These are phyloP conservation scores for Pantelozetes paolii DNA, from an alignment of 2,888 invertebrate species.

Conservation along the genomic window DNA sequence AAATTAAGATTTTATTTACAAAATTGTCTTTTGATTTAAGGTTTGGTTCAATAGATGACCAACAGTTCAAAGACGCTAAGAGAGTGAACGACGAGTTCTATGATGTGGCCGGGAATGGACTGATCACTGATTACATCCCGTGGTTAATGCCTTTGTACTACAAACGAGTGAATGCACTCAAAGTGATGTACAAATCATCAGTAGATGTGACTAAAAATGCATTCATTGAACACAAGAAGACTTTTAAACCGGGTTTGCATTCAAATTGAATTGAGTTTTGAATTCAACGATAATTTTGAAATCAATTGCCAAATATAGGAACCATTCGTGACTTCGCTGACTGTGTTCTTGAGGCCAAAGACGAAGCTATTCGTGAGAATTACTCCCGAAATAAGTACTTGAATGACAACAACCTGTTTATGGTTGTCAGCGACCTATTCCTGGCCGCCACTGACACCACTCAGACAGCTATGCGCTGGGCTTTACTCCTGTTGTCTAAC, in stretches of 20 bases:
- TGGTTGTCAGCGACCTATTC: slow-evolving; percentile 33
- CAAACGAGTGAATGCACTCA: background rate
- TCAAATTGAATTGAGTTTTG: background rate
- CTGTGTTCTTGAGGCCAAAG: background rate
- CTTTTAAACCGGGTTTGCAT: background rate
- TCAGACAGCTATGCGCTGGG: slow-evolving; percentile 31
- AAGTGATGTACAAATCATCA: background rate
- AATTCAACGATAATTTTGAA: background rate
- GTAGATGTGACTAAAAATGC: background rate
- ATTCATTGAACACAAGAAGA: background rate
- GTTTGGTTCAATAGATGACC: slow-evolving; percentile 1
- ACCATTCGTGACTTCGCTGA: slow-evolving; percentile 63
- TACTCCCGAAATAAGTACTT: background rate
- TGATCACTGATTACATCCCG: background rate
- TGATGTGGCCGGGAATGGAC: background rate
- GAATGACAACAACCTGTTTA: background rate
- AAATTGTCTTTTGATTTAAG: background rate
- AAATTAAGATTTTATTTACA: background rate
- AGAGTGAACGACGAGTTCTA: slow-evolving; percentile 6
- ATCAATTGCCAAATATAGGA: slow-evolving; percentile 75
- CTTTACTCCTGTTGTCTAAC: background rate
- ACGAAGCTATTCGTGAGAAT: background rate
- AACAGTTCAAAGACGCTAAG: background rate
- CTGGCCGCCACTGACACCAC: slow-evolving; percentile 37
- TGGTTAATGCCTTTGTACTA: slow-evolving; percentile 13